A percentile compares a stretch with the other conserved stretches of the same genome.
Evolutionary conservation across 2,888 invertebrate species (phyloP).

Genomic region (Acronicta leporina): DNA sequence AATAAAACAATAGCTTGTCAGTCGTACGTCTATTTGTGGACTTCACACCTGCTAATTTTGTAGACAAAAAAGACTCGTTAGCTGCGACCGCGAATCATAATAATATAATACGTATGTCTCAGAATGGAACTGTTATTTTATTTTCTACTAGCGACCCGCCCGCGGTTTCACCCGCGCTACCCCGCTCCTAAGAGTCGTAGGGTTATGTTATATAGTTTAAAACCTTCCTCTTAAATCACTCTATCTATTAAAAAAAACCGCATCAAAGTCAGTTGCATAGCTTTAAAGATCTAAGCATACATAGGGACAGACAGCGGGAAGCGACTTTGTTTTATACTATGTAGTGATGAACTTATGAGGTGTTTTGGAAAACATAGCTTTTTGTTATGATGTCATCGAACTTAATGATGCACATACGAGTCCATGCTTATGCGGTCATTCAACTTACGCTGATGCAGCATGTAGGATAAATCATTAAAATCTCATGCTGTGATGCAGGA

Average conservation of each 20-base stretch:
- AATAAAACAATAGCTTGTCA: not conserved
- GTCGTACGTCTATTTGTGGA: slow-evolving; percentile 6
- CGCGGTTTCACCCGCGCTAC: no score
- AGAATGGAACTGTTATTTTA: slow-evolving; percentile 1
- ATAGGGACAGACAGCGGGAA: no score
- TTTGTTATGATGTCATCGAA: slow-evolving; percentile 20
- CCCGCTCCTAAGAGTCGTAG: no score
- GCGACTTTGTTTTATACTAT: no score
- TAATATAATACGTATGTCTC: not conserved
- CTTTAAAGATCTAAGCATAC: no score
- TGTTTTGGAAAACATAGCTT: slow-evolving; percentile 12
- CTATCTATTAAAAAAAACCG: no score
- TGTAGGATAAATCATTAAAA: slow-evolving; percentile 6
- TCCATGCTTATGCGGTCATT: slow-evolving; percentile 16
- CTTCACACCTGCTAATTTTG: not conserved
- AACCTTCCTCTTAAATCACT: no score
- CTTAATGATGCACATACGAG: slow-evolving; percentile 12
- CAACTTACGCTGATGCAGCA: slow-evolving; percentile 7
- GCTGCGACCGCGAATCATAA: not conserved
- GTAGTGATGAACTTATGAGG: not conserved
- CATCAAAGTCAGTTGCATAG: no score
- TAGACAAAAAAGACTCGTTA: slow-evolving; percentile 9
- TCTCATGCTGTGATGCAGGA: slow-evolving; percentile 4
- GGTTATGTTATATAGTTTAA: no score
- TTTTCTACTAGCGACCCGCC: no score